These are phyloP conservation scores for Andrena bucephala DNA, from an alignment of 2,888 invertebrate species.

Conservation along the genomic window DNA sequence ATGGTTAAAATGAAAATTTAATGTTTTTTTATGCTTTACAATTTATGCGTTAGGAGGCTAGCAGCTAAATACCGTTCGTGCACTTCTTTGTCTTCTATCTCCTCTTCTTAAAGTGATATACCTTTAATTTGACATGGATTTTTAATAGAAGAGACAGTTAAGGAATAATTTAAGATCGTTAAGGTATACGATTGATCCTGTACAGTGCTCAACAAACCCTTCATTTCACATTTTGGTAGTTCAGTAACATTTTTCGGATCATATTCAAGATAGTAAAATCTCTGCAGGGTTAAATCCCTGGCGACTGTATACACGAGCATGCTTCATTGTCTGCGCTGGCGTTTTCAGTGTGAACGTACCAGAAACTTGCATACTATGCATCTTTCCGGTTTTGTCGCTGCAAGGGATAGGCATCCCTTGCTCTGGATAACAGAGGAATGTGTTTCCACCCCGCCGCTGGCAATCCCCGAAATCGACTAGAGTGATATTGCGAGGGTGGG, in stretches of 20 bases:
- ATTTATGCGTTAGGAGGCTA: too few species aligned
- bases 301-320: background rate
- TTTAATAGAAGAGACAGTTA: too few species aligned
- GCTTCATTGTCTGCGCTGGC: background rate
- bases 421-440: constrained; percentile 14
- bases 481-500: background rate
- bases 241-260: background rate
- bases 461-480: constrained; percentile 17
- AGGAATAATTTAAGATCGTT: too few species aligned
- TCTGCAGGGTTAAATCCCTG: background rate
- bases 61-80: too few species aligned
- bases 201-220: background rate
- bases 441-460: constrained; percentile 17
- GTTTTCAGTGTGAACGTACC: constrained; percentile 2
- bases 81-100: too few species aligned
- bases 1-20: too few species aligned
- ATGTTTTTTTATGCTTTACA: too few species aligned
- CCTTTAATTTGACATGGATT: too few species aligned
- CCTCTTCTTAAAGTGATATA: too few species aligned
- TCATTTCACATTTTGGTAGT: background rate
- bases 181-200: too few species aligned
- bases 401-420: constrained; percentile 15
- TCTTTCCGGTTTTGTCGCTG: constrained; percentile 15
- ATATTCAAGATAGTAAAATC: background rate
- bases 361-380: constrained; percentile 7